Conservation (phyloP, 2,797 vertebrate species). For the Prunella strophiata region DNA sequence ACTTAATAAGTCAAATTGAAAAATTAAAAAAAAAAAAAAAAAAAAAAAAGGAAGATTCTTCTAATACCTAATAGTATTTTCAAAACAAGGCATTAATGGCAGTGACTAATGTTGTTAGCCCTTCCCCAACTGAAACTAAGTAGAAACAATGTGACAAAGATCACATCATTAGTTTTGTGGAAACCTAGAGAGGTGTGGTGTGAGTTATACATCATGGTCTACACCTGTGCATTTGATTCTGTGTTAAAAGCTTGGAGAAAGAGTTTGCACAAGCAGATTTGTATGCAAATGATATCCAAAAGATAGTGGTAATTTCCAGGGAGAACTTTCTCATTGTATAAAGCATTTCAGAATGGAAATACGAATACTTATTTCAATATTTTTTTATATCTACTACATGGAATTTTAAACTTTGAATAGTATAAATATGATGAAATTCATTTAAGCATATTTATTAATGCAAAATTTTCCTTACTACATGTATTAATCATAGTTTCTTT, state of each 20-base stretch:
- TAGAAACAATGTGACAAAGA: slow-evolving; percentile 73
- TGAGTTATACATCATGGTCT: slow-evolving; percentile 71
- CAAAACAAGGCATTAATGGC: slow-evolving; percentile 70
- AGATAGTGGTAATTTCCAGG: background rate
- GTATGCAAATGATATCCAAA: background rate
- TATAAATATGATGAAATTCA: background rate
- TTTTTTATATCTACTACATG: background rate
- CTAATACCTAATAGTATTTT: slow-evolving; percentile 73
- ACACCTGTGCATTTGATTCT: slow-evolving; percentile 16
- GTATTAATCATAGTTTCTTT: background rate
- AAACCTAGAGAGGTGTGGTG: slow-evolving; percentile 72
- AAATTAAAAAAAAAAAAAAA: background rate
- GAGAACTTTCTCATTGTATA: background rate
- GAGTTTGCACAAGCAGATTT: slow-evolving; percentile 13
- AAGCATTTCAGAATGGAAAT: background rate
- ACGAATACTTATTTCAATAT: background rate
- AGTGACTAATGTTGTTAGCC: slow-evolving; percentile 77
- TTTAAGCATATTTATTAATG: background rate
- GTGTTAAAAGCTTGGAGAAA: slow-evolving; percentile 21
- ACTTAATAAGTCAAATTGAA: slow-evolving; percentile 43
- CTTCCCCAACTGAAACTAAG: slow-evolving; percentile 72
- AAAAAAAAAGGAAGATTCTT: background rate
- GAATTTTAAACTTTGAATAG: background rate
- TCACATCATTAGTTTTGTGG: slow-evolving; percentile 75
- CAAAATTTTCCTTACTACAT: background rate